phyloP scores from a whole-genome alignment of 1,140 invertebrate genomes.

The Nixonia krombeini region DNA sequence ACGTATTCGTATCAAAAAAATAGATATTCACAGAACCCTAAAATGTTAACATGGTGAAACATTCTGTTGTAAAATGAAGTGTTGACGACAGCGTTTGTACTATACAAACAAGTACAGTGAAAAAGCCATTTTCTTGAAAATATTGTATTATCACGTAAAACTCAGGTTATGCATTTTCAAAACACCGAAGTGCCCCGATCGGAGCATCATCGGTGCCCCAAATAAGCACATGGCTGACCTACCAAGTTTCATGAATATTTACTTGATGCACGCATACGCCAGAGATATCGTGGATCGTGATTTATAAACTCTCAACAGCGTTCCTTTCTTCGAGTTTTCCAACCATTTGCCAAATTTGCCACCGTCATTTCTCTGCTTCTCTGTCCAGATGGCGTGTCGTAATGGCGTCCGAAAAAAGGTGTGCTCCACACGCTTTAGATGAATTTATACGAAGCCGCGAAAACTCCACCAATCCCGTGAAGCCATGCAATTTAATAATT shows the following conservation, averaged over 20 bases:
- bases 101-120: too few species aligned
- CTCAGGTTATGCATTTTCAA: background rate
- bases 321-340: conserved; percentile 49
- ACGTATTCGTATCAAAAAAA: too few species aligned
- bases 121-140: conserved; percentile 10
- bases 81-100: too few species aligned
- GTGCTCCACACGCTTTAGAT: background rate
- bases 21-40: too few species aligned
- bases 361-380: conserved; percentile 50
- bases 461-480: background rate
- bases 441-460: background rate
- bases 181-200: conserved; percentile 3
- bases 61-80: too few species aligned
- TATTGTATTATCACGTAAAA: conserved; percentile 5
- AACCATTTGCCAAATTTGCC: conserved; percentile 52
- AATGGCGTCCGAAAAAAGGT: conserved; percentile 48
- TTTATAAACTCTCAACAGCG: conserved; percentile 31
- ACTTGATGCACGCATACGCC: conserved; percentile 40
- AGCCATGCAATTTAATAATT: background rate
- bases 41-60: too few species aligned
- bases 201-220: conserved; percentile 7
- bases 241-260: conserved; percentile 44
- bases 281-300: conserved; percentile 41
- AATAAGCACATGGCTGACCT: conserved; percentile 30
- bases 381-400: conserved; percentile 56